A percentile compares a stretch with the other conserved stretches of the same genome.
These are phyloP conservation scores for Athetis lepigone DNA, from an alignment of 2,888 invertebrate species.

Conservation along the genomic window DNA sequence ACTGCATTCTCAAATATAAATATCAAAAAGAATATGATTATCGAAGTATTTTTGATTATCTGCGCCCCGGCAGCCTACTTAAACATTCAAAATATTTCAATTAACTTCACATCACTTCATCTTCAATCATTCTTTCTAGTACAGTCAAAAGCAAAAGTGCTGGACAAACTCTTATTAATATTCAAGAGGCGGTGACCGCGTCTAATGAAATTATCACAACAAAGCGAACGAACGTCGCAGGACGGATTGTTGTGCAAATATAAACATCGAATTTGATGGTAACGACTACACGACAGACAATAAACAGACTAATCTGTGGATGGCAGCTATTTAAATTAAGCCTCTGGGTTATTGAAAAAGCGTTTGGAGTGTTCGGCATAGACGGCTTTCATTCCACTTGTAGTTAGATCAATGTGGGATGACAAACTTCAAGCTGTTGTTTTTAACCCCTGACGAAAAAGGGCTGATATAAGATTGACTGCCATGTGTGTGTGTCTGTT, in stretches of 20 bases:
- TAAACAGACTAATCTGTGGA: slow-evolving; percentile 65
- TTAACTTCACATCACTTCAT: slow-evolving; percentile 35
- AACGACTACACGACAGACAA: slow-evolving; percentile 70
- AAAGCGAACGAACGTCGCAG: slow-evolving; percentile 75
- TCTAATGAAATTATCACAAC: slow-evolving; percentile 89
- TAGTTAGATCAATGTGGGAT: neutral
- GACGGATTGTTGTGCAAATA: slow-evolving; percentile 85
- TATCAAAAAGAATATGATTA: neutral
- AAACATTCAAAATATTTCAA: slow-evolving; percentile 44
- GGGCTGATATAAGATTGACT: too few species aligned
- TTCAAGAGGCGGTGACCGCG: slow-evolving; percentile 81
- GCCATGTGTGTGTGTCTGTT: too few species aligned
- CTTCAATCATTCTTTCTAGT: slow-evolving; percentile 55
- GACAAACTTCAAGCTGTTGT: too few species aligned
- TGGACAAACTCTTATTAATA: slow-evolving; percentile 81
- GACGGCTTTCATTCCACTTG: too few species aligned
- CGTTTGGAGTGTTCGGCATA: slow-evolving; percentile 6
- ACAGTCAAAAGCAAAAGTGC: slow-evolving; percentile 74
- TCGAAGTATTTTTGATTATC: slow-evolving; percentile 6
- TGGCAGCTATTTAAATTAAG: slow-evolving; percentile 58
- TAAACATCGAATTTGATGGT: slow-evolving; percentile 85
- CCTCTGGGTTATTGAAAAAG: slow-evolving; percentile 24
- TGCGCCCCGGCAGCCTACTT: slow-evolving; percentile 2
- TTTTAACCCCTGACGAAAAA: too few species aligned
- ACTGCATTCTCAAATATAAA: neutral